A percentile compares a stretch with the other conserved stretches of the same genome.
Evolutionary conservation across 2,888 invertebrate species (phyloP).

Genomic region (Hydrotaea diabolus): DNA sequence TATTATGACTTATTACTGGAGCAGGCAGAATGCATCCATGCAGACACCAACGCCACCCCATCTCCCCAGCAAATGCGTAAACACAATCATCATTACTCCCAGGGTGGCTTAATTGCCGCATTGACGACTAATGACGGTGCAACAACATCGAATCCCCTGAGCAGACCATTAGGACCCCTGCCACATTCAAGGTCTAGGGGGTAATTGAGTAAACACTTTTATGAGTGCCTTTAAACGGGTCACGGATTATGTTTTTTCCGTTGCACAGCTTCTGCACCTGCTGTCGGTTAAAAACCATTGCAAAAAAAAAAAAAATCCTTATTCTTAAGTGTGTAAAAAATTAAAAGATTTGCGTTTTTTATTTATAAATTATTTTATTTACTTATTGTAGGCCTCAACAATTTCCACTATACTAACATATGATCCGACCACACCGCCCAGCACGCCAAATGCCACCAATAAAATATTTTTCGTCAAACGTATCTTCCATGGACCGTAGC

Average conservation of each 20-base stretch:
- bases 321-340: not conserved
- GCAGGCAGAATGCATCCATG: not conserved
- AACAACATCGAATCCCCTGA: not conserved
- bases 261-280: not conserved
- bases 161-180: not conserved
- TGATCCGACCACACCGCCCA: slow-evolving; percentile 89
- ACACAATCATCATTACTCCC: not conserved
- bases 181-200: not conserved
- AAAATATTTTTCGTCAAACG: slow-evolving; percentile 87
- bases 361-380: not conserved
- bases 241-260: not conserved
- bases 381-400: slow-evolving; percentile 69
- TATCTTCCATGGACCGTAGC: slow-evolving; percentile 87
- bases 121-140: not conserved
- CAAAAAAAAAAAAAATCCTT: not conserved
- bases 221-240: not conserved
- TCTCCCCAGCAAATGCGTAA: too few relatives aligned
- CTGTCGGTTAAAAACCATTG: not conserved
- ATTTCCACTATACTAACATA: slow-evolving; percentile 78
- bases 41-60: too few relatives aligned
- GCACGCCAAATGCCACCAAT: slow-evolving; percentile 86
- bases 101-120: not conserved
- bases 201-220: not conserved
- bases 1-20: not conserved
- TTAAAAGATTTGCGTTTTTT: slow-evolving; percentile 2